These are phyloP conservation scores for Coelogynopora nodosa DNA, from an alignment of 2,888 invertebrate genomes.

Conservation along the genomic window DNA sequence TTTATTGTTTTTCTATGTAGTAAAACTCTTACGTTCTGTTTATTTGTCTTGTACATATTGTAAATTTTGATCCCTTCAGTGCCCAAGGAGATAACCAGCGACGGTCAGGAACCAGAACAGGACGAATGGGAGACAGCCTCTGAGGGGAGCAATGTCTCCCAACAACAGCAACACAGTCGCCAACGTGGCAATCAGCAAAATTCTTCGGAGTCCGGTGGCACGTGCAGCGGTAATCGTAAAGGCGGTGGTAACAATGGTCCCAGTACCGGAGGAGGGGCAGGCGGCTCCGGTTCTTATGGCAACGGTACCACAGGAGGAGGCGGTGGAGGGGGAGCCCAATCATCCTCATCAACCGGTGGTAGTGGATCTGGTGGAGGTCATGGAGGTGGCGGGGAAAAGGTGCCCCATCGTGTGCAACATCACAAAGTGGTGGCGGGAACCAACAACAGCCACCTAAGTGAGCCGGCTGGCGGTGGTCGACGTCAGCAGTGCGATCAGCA, in stretches of 20 bases:
- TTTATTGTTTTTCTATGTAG: no score
- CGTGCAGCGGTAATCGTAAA: neutral
- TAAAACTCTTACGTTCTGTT: no score
- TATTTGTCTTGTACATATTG: no score
- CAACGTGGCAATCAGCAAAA: neutral
- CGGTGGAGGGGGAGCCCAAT: neutral
- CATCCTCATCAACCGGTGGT: neutral
- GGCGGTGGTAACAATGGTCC: slow-evolving; percentile 8
- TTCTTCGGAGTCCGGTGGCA: neutral
- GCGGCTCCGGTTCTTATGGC: neutral
- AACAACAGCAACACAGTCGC: slow-evolving; percentile 15
- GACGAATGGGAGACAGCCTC: slow-evolving; percentile 46
- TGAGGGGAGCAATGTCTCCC: slow-evolving; percentile 40
- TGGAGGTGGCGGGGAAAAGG: neutral
- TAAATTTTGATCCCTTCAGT: neutral
- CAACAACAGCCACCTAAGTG: neutral
- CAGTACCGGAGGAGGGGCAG: slow-evolving; percentile 1
- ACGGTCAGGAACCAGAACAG: slow-evolving; percentile 44
- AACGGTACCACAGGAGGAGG: neutral
- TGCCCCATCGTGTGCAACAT: neutral
- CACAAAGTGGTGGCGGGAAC: neutral
- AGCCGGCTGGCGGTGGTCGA: neutral
- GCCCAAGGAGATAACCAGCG: neutral
- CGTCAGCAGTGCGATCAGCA: neutral
- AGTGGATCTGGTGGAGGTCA: neutral